These are phyloP conservation scores for Leptopilina drosophilae DNA, from an alignment of 2,888 invertebrate genomes.

Conservation along the genomic window DNA sequence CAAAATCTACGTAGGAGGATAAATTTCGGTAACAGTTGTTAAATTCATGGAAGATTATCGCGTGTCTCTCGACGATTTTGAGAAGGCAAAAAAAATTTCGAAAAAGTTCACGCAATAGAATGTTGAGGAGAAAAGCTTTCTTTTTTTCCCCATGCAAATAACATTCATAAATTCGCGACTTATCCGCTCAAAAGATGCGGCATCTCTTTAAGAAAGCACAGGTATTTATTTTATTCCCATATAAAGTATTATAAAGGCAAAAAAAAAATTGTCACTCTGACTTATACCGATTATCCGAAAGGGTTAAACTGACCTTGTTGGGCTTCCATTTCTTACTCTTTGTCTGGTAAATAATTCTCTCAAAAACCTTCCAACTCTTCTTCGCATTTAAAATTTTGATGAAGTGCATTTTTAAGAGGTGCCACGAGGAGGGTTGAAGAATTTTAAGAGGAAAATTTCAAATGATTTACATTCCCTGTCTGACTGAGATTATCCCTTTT, in stretches of 20 bases:
- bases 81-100: constrained; percentile 9
- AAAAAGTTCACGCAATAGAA: constrained; percentile 45
- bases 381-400: background rate
- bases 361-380: background rate
- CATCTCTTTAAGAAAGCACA: constrained; percentile 50
- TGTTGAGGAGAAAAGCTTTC: constrained; percentile 19
- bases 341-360: constrained; percentile 25
- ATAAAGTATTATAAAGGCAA: constrained; percentile 55
- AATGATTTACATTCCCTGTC: background rate
- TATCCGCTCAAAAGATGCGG: constrained; percentile 58
- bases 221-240: constrained; percentile 52
- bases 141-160: constrained; percentile 45
- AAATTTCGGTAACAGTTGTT: constrained; percentile 30
- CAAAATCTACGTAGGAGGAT: constrained; percentile 28
- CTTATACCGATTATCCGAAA: constrained; percentile 73
- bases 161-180: constrained; percentile 72
- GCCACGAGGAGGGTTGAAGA: no score
- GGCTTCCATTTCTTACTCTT: constrained; percentile 63
- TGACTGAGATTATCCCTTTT: background rate
- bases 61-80: background rate
- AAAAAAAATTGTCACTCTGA: constrained; percentile 68
- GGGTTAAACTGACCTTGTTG: constrained; percentile 69
- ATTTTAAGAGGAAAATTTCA: no score
- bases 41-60: constrained; percentile 48
- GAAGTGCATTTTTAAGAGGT: background rate